Base-by-base conservation (phyloP, 2,888 invertebrate species). In the Formica aserva region DNA sequence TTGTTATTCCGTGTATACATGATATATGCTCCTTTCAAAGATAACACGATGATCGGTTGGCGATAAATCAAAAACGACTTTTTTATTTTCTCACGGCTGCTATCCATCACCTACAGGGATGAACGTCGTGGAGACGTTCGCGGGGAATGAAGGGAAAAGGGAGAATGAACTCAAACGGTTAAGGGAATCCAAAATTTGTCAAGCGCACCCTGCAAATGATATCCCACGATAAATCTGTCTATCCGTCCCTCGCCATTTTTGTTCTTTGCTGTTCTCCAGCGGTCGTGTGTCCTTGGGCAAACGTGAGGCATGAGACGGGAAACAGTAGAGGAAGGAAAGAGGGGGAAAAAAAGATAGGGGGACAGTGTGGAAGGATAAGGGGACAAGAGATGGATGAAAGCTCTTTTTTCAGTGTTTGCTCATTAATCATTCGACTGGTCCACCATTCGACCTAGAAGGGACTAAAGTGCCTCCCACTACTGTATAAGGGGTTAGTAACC, bases 11-110 rank as follows among this genome's bases (percentile, higher is more conserved):
- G 11, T n/a, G 9, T 60, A 57, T 48, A 71, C 45, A 35, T 41
- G 57, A 63, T 65, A 57, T 65, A 77, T 71, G 62, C 57, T 82
- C 72, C 66, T 18, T 26, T 48, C 32, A 48, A 52, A 67, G 48
- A 52, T 52, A 45, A 22, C 52, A 6, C 48, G 65, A 74, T 83
- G 77, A 85, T 82, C 83, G 66, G 41, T 62, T 63, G 72, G 55
- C 82, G 83, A 90, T 90, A 89, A 90, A 90, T 89, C 87, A 89
- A 86, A 87, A 75, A 60, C 71, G 78, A 85, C 82, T 89, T 88
- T 52, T 89, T 88, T 88, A 87, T 90, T 87, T 87, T 87, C 82
- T 48, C 80, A n/a, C 41, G 84, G 65, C 63, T 83, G 71, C 69
- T 83, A 89, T 90, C 87, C 82, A 87, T 90, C 90, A 90, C 57